A percentile compares a stretch with the other conserved stretches of the same genome.
Conservation (phyloP, 2,888 invertebrate species). For the Bombylius major region DNA sequence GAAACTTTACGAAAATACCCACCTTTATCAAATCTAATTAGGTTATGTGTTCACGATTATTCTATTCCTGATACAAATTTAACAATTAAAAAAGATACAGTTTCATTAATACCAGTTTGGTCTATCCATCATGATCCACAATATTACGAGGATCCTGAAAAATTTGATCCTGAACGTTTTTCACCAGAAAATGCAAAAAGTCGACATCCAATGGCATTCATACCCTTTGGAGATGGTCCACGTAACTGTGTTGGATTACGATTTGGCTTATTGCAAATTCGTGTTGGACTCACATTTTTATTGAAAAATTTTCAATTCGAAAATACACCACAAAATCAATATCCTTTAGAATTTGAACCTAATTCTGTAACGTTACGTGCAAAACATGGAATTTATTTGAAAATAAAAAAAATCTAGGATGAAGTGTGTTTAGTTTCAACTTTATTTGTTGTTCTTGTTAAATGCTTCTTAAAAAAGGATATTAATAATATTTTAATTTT, state of each 20-base stretch:
- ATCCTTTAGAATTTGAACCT: too few species aligned
- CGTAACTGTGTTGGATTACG: slow-evolving; percentile 30
- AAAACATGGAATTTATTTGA: too few species aligned
- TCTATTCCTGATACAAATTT: slow-evolving; percentile 38
- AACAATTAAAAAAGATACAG: slow-evolving; percentile 40
- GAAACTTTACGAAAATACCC: slow-evolving; percentile 46
- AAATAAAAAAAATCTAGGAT: too few species aligned
- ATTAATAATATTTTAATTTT: too few species aligned
- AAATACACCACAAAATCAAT: neutral
- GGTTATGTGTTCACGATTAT: slow-evolving; percentile 41
- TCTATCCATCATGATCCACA: slow-evolving; percentile 47
- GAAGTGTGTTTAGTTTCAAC: too few species aligned
- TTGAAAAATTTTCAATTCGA: slow-evolving; percentile 24
- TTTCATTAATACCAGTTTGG: slow-evolving; percentile 41
- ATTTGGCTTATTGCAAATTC: slow-evolving; percentile 28
- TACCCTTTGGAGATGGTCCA: slow-evolving; percentile 32
- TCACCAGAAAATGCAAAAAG: slow-evolving; percentile 40
- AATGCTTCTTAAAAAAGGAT: too few species aligned
- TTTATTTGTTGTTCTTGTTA: too few species aligned
- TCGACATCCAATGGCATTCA: slow-evolving; percentile 32
- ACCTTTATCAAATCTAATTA: slow-evolving; percentile 40
- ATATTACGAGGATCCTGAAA: slow-evolving; percentile 46
- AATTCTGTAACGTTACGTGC: too few species aligned
- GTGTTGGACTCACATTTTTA: slow-evolving; percentile 24
- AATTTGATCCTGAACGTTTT: slow-evolving; percentile 50